Conservation (phyloP, 2,888 invertebrate species). For the Prionchulus punctatus region DNA sequence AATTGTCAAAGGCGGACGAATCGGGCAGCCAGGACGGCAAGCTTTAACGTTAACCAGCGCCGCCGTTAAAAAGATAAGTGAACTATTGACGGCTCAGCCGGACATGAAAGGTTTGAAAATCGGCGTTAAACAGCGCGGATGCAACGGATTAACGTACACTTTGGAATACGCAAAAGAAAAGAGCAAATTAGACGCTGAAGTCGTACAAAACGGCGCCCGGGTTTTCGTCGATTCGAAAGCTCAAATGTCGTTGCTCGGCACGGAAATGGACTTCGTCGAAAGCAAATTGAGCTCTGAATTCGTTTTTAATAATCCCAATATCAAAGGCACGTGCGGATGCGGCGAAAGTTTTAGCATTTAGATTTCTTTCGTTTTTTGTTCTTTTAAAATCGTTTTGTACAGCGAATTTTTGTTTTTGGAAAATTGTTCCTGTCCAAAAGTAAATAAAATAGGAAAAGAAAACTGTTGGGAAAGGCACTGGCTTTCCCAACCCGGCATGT, state of each 20-base stretch:
- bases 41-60: constrained; percentile 35
- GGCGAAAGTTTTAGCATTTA: constrained; percentile 93
- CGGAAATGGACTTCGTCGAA: constrained; percentile 96
- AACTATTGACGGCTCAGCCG: constrained; percentile 32
- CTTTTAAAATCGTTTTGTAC: too few relatives aligned
- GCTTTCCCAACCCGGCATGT: too few relatives aligned
- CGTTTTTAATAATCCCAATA: constrained; percentile 98
- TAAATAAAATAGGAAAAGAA: too few relatives aligned
- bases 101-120: constrained; percentile 65
- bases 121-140: constrained; percentile 88
- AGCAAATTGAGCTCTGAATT: constrained; percentile 80
- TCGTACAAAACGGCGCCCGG: constrained; percentile 59
- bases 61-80: constrained; percentile 35
- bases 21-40: constrained; percentile 23
- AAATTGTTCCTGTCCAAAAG: too few relatives aligned
- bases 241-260: constrained; percentile 82
- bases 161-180: constrained; percentile 77
- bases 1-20: constrained; percentile 16
- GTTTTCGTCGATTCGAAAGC: constrained; percentile 94
- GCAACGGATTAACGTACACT: constrained; percentile 93
- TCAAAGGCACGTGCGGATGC: constrained; percentile 98
- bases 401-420: too few relatives aligned
- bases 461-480: too few relatives aligned
- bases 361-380: too few relatives aligned
- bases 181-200: constrained; percentile 89